Conservation (phyloP, 2,888 invertebrate genomes). For the Synergus itoensis region DNA sequence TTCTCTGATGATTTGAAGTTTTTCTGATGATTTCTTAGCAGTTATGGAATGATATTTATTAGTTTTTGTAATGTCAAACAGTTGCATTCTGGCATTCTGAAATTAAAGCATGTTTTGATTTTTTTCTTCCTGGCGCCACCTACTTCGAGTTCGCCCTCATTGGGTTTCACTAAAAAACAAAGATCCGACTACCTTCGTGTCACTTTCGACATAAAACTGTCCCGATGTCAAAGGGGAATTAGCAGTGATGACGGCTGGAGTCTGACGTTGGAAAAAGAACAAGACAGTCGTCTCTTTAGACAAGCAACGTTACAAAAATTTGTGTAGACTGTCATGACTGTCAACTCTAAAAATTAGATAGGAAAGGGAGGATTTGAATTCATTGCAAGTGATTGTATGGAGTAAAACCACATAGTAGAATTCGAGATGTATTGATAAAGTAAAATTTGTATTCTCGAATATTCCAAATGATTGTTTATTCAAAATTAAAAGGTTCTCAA, state of each 20-base stretch:
- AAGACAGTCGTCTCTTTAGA: neutral
- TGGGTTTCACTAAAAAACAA: conserved; percentile 33
- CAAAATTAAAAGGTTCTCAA: neutral
- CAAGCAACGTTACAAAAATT: neutral
- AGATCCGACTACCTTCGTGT: conserved; percentile 26
- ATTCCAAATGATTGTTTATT: neutral
- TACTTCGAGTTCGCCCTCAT: conserved; percentile 24
- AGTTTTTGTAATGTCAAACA: conserved; percentile 25
- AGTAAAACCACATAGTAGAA: too few relatives aligned
- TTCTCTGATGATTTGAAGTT: too few relatives aligned
- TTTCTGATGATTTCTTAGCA: too few relatives aligned
- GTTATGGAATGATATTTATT: neutral
- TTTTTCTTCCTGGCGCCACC: conserved; percentile 26
- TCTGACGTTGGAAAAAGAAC: conserved; percentile 4
- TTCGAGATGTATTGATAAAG: neutral
- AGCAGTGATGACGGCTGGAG: conserved; percentile 23
- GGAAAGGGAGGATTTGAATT: neutral
- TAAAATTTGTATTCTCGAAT: neutral
- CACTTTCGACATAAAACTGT: conserved; percentile 40
- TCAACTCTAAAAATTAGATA: neutral
- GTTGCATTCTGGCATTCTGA: conserved; percentile 38
- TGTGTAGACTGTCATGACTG: neutral
- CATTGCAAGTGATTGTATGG: too few relatives aligned
- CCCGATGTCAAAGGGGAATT: conserved; percentile 36
- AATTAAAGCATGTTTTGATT: conserved; percentile 47